Percentiles rank a stretch among this genome's conserved stretches.
phyloP scores from a whole-genome alignment of 1,140 invertebrate genomes.

The Hypothenemus hampei region DNA sequence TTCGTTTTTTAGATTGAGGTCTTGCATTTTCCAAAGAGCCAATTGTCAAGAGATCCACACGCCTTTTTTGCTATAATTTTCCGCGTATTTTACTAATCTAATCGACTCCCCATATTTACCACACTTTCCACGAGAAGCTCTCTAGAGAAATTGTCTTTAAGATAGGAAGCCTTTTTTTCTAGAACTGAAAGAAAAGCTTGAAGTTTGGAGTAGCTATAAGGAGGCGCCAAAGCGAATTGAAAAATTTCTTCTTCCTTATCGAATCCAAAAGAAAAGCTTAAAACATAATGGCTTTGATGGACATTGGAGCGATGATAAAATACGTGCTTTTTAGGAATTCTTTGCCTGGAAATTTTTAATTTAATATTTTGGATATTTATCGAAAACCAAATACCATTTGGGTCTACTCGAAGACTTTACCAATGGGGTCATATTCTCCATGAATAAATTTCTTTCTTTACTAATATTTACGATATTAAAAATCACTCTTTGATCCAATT shows the following conservation, averaged over 20 bases:
- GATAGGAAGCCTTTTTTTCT: slow-evolving; percentile 55
- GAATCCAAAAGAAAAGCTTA: slow-evolving; percentile 92
- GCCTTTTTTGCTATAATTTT: slow-evolving; percentile 74
- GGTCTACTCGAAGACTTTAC: slow-evolving; percentile 85
- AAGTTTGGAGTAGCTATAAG: slow-evolving; percentile 89
- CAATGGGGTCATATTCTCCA: slow-evolving; percentile 86
- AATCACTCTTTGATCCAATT: slow-evolving; percentile 88
- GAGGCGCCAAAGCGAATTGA: slow-evolving; percentile 88
- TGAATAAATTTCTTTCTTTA: slow-evolving; percentile 84
- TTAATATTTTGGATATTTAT: not conserved
- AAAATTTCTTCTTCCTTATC: slow-evolving; percentile 91
- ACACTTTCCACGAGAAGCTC: slow-evolving; percentile 67
- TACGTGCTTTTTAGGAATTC: slow-evolving; percentile 78
- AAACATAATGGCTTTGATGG: slow-evolving; percentile 87
- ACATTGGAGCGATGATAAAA: slow-evolving; percentile 90
- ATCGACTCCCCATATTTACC: slow-evolving; percentile 65
- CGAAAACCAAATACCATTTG: slow-evolving; percentile 68
- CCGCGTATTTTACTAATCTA: not conserved
- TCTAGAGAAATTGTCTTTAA: slow-evolving; percentile 52
- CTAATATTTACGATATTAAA: slow-evolving; percentile 98
- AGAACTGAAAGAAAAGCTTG: slow-evolving; percentile 78
- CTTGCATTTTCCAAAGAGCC: slow-evolving; percentile 52
- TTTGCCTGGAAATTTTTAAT: slow-evolving; percentile 58
- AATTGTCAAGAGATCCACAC: slow-evolving; percentile 84
- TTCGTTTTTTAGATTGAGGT: slow-evolving; percentile 55